Evolutionary conservation across 2,888 invertebrate genomes (phyloP), one percentile per base, ranked within the genome.

Genomic region (Pilophorus perplexus): DNA sequence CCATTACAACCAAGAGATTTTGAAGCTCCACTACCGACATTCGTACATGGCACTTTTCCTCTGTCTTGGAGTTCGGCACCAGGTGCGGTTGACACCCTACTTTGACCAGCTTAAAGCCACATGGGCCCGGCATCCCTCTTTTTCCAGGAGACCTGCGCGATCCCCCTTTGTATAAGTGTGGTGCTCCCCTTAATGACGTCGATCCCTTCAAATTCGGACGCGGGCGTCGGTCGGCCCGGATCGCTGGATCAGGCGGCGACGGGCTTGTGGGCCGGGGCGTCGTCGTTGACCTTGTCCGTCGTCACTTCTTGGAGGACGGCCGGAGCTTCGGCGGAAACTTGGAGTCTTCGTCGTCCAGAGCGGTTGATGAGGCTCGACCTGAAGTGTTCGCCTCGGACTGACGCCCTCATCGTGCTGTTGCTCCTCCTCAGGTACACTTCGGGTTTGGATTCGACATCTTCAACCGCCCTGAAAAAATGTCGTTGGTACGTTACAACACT

Each of bases 371-470:
- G 48, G 55, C 68, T 71, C 6, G 72, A 72, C 55, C 72, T 66
- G 64, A 69, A 71, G 6, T 68, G 78, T 75, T 86, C 87, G 0
- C 85, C 87, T 14, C 85, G 80, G 18, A 84, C 80, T 0, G 84
- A 83, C 0, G 85, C 84, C 64, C 83, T 78, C 67, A 84, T 77
- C 1, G 85, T 85, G 54, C 82, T 80, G 59, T 81, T 76, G 27
- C 67, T 60, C 52, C 71, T 60, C 37, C 70, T 67, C 48, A 70
- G 64, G 22, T 59, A 73, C 2, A 78, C 77, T 37, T 76, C 74
- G n/a, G 67, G 67, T 16, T 37, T 25, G 25, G 57, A 48, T 55
- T 28, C 64, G 46, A 46, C 28, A 22, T 42, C 68, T 64, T 10
- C 28, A 42, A 28, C 52, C 62, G 50, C 48, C 44, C 57, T 67